A percentile compares a stretch with the other conserved stretches of the same genome.
These are phyloP conservation scores for Creontiades dilutus DNA, from an alignment of 2,888 invertebrate genomes.

Conservation along the genomic window DNA sequence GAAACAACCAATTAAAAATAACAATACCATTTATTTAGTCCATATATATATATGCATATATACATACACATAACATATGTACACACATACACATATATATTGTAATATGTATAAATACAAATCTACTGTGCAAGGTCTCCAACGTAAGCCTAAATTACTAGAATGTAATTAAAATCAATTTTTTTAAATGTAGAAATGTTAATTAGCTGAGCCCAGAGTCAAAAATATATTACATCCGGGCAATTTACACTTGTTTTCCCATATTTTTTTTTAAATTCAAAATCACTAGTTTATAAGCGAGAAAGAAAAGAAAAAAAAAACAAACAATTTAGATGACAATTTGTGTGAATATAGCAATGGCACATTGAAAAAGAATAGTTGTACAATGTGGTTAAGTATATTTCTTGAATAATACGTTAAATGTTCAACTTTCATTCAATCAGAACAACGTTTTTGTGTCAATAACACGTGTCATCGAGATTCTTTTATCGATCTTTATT, in stretches of 20 bases:
- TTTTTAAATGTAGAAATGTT: conserved; percentile 67
- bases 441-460: conserved; percentile 19
- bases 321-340: conserved; percentile 63
- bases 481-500: not conserved
- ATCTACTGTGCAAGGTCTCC: conserved; percentile 75
- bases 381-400: conserved; percentile 66
- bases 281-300: conserved; percentile 56
- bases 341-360: conserved; percentile 68
- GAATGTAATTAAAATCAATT: conserved; percentile 61
- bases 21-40: conserved; percentile 76
- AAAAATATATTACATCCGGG: conserved; percentile 67
- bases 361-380: conserved; percentile 70
- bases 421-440: conserved; percentile 44
- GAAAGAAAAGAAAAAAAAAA: not conserved
- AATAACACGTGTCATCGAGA: conserved; percentile 4
- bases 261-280: conserved; percentile 47
- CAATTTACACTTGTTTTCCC: conserved; percentile 30
- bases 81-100: conserved; percentile 71
- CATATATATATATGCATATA: conserved; percentile 72
- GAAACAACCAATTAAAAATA: conserved; percentile 73
- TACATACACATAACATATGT: conserved; percentile 65
- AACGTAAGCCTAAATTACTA: conserved; percentile 73
- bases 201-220: conserved; percentile 64
- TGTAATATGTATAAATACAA: conserved; percentile 75
- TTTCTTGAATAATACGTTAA: conserved; percentile 54